Base-by-base conservation (phyloP, 1,140 invertebrate species). In the Bombus turneri region DNA sequence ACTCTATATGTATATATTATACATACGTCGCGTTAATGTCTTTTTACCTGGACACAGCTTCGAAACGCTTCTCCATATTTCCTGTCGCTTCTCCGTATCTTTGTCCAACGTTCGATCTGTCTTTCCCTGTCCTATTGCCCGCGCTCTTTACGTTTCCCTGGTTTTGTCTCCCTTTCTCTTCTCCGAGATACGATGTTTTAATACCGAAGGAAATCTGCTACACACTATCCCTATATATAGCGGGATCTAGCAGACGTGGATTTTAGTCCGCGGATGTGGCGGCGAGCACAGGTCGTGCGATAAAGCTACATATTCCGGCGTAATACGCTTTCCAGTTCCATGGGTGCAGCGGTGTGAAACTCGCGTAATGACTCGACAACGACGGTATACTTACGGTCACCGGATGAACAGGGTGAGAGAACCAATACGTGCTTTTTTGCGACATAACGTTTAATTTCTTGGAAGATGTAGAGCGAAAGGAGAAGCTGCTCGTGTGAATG, bases 181-280 rank as follows among this genome's bases (percentile, higher is more conserved):
- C 15, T 18, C 39, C 3, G 3, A 62, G 28, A n/a, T n/a, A n/a
- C 13, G 59, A n/a, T 53, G 47, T n/a, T 62, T 62, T 62, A 62
- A 81, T 86, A 37, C 12, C 39, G 37, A 59, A 47, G 57, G 10
- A 62, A 80, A 85, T 15, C 34, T 28, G 43, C 22, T 18, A 8
- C 28, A 34, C 22, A 4, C 73, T 25, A 12, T 74, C 13, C 31
- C 68, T 73, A 8, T 31, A 34, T 47, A 9, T 41, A n/a, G 57
- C 25, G 18, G 28, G 10, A 12, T 86, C 31, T 41, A n/a, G 15
- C 13, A 43, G 43, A 81, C 71, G 28, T 28, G 76, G 28, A 87
- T 79, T 83, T 79, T 74, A 75, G 75, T 66, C 18, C 34, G 31
- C 31, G 57, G 34, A 71, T 74, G 25, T 47, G 47, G 69, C 74